phyloP scores from a whole-genome alignment of 2,113 vertebrate species.

The Strigops habroptila region DNA sequence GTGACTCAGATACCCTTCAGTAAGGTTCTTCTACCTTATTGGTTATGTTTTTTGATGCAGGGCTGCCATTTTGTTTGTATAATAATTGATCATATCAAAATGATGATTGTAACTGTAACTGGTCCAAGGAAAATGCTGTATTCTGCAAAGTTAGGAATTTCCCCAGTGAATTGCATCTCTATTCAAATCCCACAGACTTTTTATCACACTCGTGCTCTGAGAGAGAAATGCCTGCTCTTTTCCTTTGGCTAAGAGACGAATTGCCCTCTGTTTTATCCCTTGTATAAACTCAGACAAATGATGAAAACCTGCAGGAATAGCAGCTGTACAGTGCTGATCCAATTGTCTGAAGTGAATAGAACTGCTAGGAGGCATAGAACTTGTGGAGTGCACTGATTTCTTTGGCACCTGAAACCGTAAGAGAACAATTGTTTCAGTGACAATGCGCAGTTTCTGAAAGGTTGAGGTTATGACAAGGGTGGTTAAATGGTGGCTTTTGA shows the following conservation, averaged over 20 bases:
- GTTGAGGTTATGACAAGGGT: not conserved
- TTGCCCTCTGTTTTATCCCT: not conserved
- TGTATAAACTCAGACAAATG: constrained; percentile 40
- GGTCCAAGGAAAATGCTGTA: not conserved
- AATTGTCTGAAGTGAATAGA: not conserved
- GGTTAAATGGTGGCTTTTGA: not conserved
- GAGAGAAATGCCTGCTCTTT: not conserved
- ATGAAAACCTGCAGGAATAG: not conserved
- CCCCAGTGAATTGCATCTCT: not conserved
- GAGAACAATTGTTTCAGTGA: not conserved
- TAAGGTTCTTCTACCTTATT: not conserved
- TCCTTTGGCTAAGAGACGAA: not conserved
- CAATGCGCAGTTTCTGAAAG: not conserved
- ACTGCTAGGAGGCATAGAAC: constrained; percentile 6
- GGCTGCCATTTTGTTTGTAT: not conserved
- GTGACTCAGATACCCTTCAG: not conserved
- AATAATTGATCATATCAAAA: not conserved
- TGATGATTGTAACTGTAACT: not conserved
- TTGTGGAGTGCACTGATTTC: not conserved
- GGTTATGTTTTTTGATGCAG: not conserved
- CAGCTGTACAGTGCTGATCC: not conserved
- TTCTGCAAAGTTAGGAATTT: not conserved
- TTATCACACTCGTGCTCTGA: not conserved
- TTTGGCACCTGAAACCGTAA: not conserved
- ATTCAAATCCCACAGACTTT: not conserved